These are phyloP conservation scores for Drosophila planitibia DNA, from an alignment of 2,888 invertebrate genomes.

Conservation along the genomic window DNA sequence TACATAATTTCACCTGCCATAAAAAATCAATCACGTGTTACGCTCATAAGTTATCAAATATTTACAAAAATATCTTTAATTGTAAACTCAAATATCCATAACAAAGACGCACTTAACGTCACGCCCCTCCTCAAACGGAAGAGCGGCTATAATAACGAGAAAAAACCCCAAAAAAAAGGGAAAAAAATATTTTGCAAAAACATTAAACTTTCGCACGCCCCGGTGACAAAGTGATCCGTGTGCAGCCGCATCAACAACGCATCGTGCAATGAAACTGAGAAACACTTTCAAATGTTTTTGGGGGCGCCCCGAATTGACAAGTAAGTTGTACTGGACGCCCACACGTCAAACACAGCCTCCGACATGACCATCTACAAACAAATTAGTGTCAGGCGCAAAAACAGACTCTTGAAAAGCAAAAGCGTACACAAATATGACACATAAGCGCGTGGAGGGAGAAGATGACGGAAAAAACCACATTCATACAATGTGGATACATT, in stretches of 20 bases:
- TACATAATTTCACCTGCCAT: slow-evolving; percentile 39
- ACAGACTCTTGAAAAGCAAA: slow-evolving; percentile 65
- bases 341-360: slow-evolving; percentile 59
- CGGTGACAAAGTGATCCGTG: slow-evolving; percentile 30
- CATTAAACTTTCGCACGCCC: slow-evolving; percentile 47
- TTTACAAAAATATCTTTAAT: slow-evolving; percentile 25
- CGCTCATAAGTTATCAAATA: slow-evolving; percentile 12
- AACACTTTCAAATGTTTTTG: slow-evolving; percentile 59
- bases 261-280: slow-evolving; percentile 15
- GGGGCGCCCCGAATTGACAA: slow-evolving; percentile 29
- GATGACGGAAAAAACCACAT: slow-evolving; percentile 11
- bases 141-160: slow-evolving; percentile 25
- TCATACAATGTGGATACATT: slow-evolving; percentile 48
- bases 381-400: slow-evolving; percentile 46
- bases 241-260: slow-evolving; percentile 28
- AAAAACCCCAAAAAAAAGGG: neutral
- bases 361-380: slow-evolving; percentile 40
- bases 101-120: slow-evolving; percentile 21
- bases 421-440: slow-evolving; percentile 65
- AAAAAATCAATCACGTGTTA: slow-evolving; percentile 15
- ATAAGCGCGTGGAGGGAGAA: slow-evolving; percentile 28
- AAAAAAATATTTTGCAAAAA: slow-evolving; percentile 6
- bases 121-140: slow-evolving; percentile 15
- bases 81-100: slow-evolving; percentile 16
- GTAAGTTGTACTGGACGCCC: slow-evolving; percentile 46